phyloP scores from a whole-genome alignment of 37 sponge, comb jelly and placozoan genomes.

The Ephydatia muelleri region DNA sequence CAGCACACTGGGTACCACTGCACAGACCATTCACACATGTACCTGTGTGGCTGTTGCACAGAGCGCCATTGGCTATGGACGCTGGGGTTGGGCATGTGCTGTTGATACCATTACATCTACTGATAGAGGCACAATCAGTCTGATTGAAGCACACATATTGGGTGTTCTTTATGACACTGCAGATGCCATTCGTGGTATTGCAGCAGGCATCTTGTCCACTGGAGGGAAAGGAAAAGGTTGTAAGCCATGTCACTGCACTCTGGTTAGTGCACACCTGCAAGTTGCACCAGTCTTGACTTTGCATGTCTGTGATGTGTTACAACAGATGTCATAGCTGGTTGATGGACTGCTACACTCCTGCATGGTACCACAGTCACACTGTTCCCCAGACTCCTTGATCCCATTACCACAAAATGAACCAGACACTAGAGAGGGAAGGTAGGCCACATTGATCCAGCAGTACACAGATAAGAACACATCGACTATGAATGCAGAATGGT shows the following conservation, averaged over 20 bases:
- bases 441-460: not conserved
- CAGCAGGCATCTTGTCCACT: not conserved
- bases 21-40: constrained; percentile 70
- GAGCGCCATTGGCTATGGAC: constrained; percentile 13
- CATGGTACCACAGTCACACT: constrained; percentile 68
- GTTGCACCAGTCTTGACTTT: constrained; percentile 18
- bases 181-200: not conserved
- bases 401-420: constrained; percentile 74
- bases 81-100: constrained; percentile 18
- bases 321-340: constrained; percentile 49
- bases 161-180: not conserved
- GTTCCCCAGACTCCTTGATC: constrained; percentile 62
- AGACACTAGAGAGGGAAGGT: not conserved
- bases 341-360: not conserved
- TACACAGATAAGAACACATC: not conserved
- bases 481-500: not conserved
- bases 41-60: constrained; percentile 47
- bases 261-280: constrained; percentile 46
- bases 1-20: constrained; percentile 55
- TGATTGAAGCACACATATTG: not conserved
- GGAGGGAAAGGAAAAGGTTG: not conserved
- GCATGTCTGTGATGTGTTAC: constrained; percentile 47
- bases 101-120: not conserved
- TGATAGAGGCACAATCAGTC: not conserved
- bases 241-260: not conserved